Evolutionary conservation across 1,140 invertebrate species (phyloP).

Genomic region (Armadillidium nasatum): DNA sequence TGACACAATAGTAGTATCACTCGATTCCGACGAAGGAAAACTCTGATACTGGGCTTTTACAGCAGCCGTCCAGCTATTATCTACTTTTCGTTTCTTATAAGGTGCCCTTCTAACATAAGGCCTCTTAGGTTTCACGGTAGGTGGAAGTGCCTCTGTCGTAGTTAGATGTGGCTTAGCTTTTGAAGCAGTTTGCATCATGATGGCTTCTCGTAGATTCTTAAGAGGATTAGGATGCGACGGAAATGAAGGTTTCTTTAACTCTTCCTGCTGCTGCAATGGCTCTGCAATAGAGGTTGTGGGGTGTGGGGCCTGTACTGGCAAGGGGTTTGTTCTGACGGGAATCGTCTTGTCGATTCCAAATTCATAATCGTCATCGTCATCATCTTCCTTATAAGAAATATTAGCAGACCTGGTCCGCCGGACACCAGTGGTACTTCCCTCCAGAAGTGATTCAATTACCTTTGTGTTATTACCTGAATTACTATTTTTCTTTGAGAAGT

Average conservation of each 20-base stretch:
- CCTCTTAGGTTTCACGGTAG: constrained; percentile 17
- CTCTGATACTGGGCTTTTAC: constrained; percentile 29
- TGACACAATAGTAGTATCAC: not conserved
- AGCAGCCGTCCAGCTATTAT: constrained; percentile 40
- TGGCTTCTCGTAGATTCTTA: not conserved
- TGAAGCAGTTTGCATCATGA: constrained; percentile 1
- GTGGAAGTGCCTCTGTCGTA: not conserved
- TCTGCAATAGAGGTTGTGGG: no score
- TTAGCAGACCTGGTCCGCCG: constrained; percentile 10
- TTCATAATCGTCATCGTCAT: constrained; percentile 24
- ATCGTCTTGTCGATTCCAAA: not conserved
- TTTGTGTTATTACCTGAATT: not conserved
- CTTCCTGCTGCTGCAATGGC: not conserved
- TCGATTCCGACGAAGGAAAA: not conserved
- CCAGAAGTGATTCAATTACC: not conserved
- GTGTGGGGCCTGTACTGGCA: no score
- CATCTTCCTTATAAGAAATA: constrained; percentile 26
- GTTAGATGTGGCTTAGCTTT: not conserved
- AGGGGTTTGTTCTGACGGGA: not conserved
- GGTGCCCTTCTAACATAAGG: not conserved
- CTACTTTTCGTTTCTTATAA: constrained; percentile 39
- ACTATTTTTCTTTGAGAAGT: no score
- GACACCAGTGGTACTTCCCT: no score
- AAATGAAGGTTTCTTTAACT: not conserved
- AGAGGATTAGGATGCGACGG: not conserved